Evolutionary conservation across 1,140 invertebrate species (phyloP), one percentile per base, ranked within the genome.

Genomic region (Temnothorax nylanderi): DNA sequence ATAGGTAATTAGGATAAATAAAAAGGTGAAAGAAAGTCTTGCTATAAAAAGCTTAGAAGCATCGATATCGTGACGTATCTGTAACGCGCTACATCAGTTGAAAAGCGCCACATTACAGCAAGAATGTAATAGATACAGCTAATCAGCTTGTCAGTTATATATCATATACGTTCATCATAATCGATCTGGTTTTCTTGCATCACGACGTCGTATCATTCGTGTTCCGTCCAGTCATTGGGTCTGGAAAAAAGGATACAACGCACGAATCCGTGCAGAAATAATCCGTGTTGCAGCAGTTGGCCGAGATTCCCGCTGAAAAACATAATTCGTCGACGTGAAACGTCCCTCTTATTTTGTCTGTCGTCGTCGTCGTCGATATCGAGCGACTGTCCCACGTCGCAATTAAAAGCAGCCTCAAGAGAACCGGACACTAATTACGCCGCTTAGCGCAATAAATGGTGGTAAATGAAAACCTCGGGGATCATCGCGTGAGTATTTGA

Each of bases 381-480:
- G 64, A 69, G 13, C 34, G 26, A 44, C 3, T 7, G 32, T 37
- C 8, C 11, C 18, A 5, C 8, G 56, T 34, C 4, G n/a, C 64
- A 69, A 81, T 69, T 81, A 81, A 54, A 26, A 69, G 47, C 21
- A 67, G 49, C 37, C 49, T 81, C 77, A 69, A 56, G 49, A 51
- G 77, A 8, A n/a, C 13, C 13, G 32, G 8, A 37, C 47, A 54
- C 47, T 81, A 81, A 81, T 81, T 81, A 69, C 34, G 16, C 16
- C 21, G 32, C 34, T 81, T 69, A 80, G 34, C 3, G 64, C 49
- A 69, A 81, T 80, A 80, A 80, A 78, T 80, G 34, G 18, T 26
- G n/a, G 44, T 67, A 67, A 80, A 69, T 54, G 77, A 81, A 81
- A 81, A 81, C 47, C 64, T 81, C 47, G 13, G 34, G 41, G 47